Evolutionary conservation across 2,888 invertebrate species (phyloP), one percentile per base, ranked within the genome.

Genomic region (Entomobrya proxima): DNA sequence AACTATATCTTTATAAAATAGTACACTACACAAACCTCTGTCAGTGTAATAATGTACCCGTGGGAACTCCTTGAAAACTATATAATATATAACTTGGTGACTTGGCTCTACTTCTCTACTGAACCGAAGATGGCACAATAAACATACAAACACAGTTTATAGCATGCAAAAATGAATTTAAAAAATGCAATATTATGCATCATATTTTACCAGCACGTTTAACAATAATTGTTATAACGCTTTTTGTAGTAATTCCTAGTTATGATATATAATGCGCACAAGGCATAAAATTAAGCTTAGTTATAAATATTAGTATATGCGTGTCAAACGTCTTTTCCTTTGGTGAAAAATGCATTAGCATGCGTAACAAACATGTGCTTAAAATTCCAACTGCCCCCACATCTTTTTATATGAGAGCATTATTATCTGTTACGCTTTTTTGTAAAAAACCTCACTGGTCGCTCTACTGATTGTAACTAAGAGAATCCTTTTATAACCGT

Each of bases 1-100:
- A n/a, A n/a, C n/a, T n/a, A n/a, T n/a, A n/a, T n/a, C n/a, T 55
- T 18, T 27, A 55, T 27, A 55, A 18, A 15, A 18, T 15, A 50
- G 2, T 50, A n/a, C 50, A 50, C 50, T 21, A 27, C 13, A 27
- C 27, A n/a, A n/a, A n/a, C n/a, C n/a, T n/a, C n/a, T n/a, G n/a
- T n/a, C n/a, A n/a, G n/a, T n/a, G n/a, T n/a, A 44, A 81, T 47
- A 61, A 44, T 81, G 44, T 58, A 82, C 40, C 82, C 82, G 82
- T 82, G 82, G 82, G 82, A 82, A 82, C n/a, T 55, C 32, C 47
- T 24, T 27, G 9, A 69, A 18, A 0, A 30, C 27, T 69, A 69
- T 58, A n/a, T 30, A n/a, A 5, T 30, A 3, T 58, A 9, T 35
- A 55, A 21, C 9, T 52, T 21, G 27, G 3, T n/a, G 32, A n/a